Conservation (phyloP, 2,888 invertebrate genomes). For the Ornithoptera alexandrae region DNA sequence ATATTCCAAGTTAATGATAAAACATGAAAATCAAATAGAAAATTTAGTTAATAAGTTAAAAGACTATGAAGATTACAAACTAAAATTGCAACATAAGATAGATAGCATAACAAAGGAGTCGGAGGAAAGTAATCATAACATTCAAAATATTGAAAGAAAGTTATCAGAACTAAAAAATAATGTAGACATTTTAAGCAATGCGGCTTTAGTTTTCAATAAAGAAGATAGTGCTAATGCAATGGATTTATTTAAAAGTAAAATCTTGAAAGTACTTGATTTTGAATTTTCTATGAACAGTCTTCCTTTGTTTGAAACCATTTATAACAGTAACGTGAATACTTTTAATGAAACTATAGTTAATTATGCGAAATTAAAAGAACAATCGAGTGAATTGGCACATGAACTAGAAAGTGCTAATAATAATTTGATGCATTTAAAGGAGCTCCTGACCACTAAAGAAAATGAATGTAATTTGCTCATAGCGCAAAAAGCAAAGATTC, state of each 20-base stretch:
- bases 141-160: constrained; percentile 42
- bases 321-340: constrained; percentile 45
- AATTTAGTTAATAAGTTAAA: constrained; percentile 62
- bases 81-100: constrained; percentile 45
- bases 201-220: constrained; percentile 27
- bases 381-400: constrained; percentile 43
- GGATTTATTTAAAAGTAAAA: constrained; percentile 48
- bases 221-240: constrained; percentile 37
- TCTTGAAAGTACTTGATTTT: constrained; percentile 53
- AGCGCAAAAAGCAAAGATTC: constrained; percentile 55
- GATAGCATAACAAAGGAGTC: constrained; percentile 43
- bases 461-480: constrained; percentile 55
- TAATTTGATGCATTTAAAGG: constrained; percentile 48
- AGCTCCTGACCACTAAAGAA: constrained; percentile 53
- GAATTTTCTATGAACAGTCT: constrained; percentile 50
- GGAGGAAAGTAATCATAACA: constrained; percentile 45
- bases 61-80: constrained; percentile 54
- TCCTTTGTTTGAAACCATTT: constrained; percentile 48
- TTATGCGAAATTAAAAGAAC: constrained; percentile 45
- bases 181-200: constrained; percentile 40
- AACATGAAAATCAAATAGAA: constrained; percentile 62
- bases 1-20: constrained; percentile 50
- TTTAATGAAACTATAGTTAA: constrained; percentile 42
- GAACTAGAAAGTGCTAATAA: constrained; percentile 49
- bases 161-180: constrained; percentile 48